These are phyloP conservation scores for Archilochus colubris DNA, from an alignment of 2,113 vertebrate species.

Conservation along the genomic window DNA sequence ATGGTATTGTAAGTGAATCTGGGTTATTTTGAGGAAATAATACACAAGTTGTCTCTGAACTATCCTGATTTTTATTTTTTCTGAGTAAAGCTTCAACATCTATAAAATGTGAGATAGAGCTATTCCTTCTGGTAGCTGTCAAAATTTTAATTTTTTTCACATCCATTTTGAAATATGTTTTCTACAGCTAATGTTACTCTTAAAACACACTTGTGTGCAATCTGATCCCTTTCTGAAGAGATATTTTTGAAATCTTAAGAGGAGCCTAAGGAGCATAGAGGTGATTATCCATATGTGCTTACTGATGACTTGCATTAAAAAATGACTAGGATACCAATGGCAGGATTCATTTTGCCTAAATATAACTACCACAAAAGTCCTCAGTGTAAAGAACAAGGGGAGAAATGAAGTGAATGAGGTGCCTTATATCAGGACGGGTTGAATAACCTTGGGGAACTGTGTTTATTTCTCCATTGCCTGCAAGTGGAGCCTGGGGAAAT, in stretches of 20 bases:
- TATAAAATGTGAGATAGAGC: neutral
- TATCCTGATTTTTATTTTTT: neutral
- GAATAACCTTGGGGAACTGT: slow-evolving; percentile 18
- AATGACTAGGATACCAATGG: neutral
- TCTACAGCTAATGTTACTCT: slow-evolving; percentile 26
- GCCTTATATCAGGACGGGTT: neutral
- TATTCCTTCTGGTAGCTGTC: neutral
- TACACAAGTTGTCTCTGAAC: neutral
- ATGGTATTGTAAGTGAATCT: neutral
- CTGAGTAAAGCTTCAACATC: neutral
- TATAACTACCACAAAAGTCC: neutral
- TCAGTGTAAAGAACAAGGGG: neutral
- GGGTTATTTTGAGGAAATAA: neutral
- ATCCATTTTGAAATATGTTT: slow-evolving; percentile 27
- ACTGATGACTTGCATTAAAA: slow-evolving; percentile 27
- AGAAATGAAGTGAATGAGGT: neutral
- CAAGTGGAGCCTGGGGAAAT: neutral
- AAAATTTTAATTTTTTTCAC: neutral
- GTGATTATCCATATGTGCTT: slow-evolving; percentile 58
- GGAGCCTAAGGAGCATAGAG: slow-evolving; percentile 14
- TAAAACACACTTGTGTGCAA: slow-evolving; percentile 37
- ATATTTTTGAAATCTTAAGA: slow-evolving; percentile 52
- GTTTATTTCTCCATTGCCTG: neutral
- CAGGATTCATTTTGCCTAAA: neutral
- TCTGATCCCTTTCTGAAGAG: slow-evolving; percentile 33